Percentiles rank a stretch among this genome's conserved stretches.
Conservation (phyloP, 2,113 vertebrate genomes). For the Aramus guarauna region DNA sequence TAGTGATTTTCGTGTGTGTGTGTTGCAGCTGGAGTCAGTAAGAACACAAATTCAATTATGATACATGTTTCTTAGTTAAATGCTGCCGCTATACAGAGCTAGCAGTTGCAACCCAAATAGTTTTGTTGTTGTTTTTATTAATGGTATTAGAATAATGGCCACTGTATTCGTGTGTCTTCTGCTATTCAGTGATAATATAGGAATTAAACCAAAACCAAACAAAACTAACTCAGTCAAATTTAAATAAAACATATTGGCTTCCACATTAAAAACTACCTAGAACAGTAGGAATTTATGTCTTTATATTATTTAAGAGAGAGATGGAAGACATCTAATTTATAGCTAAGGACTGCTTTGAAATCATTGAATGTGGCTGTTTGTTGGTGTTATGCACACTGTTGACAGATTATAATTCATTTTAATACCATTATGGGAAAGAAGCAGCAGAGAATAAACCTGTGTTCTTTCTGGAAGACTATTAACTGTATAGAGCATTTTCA, state of each 20-base stretch:
- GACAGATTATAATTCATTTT: background rate
- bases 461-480: background rate
- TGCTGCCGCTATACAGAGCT: background rate
- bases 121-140: background rate
- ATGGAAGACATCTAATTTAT: background rate
- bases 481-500: background rate
- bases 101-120: background rate
- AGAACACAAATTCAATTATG: background rate
- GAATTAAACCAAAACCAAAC: background rate
- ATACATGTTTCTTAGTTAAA: background rate
- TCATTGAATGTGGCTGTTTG: background rate
- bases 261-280: background rate
- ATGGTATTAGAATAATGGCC: background rate
- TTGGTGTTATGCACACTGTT: background rate
- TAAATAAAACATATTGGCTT: background rate
- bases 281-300: background rate
- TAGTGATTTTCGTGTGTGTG: too few species aligned
- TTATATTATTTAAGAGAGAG: background rate
- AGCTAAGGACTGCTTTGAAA: background rate
- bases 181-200: background rate
- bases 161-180: background rate
- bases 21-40: background rate
- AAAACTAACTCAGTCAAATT: background rate
- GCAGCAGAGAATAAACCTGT: background rate
- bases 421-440: background rate